Conservation (phyloP, 2,888 invertebrate species). For the Parnassius glacialis region DNA sequence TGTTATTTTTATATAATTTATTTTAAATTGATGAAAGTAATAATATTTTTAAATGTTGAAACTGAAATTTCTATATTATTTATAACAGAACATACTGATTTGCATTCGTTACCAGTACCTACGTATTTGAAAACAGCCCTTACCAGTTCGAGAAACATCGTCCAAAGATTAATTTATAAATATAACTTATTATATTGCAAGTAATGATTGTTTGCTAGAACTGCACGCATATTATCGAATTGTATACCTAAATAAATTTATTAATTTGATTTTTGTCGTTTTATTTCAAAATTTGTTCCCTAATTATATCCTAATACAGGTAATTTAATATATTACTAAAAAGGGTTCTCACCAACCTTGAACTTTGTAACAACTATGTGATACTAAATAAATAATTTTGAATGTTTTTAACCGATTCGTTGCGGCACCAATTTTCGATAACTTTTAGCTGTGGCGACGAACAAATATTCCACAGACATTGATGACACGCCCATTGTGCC, state of each 20-base stretch:
- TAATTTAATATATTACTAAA: too few relatives aligned
- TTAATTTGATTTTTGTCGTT: slow-evolving; percentile 48
- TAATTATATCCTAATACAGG: too few relatives aligned
- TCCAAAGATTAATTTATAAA: slow-evolving; percentile 66
- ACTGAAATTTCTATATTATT: slow-evolving; percentile 28
- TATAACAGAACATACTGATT: background rate
- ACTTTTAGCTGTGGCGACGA: too few relatives aligned
- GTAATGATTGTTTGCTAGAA: slow-evolving; percentile 33
- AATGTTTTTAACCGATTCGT: too few relatives aligned
- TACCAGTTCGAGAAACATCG: slow-evolving; percentile 70
- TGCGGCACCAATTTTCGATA: too few relatives aligned
- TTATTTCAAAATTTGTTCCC: slow-evolving; percentile 29
- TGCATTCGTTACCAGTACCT: too few relatives aligned
- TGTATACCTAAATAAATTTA: slow-evolving; percentile 50
- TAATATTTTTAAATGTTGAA: background rate
- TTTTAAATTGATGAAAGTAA: background rate
- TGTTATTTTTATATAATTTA: background rate
- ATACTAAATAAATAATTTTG: too few relatives aligned
- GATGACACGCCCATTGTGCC: too few relatives aligned
- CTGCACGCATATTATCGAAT: slow-evolving; percentile 51
- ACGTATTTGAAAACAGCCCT: slow-evolving; percentile 50
- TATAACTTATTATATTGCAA: slow-evolving; percentile 39
- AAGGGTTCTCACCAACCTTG: too few relatives aligned
- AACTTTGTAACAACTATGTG: too few relatives aligned
- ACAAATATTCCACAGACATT: too few relatives aligned